Base-by-base conservation (phyloP, 2,888 invertebrate species). In the Ypsolopha sequella region DNA sequence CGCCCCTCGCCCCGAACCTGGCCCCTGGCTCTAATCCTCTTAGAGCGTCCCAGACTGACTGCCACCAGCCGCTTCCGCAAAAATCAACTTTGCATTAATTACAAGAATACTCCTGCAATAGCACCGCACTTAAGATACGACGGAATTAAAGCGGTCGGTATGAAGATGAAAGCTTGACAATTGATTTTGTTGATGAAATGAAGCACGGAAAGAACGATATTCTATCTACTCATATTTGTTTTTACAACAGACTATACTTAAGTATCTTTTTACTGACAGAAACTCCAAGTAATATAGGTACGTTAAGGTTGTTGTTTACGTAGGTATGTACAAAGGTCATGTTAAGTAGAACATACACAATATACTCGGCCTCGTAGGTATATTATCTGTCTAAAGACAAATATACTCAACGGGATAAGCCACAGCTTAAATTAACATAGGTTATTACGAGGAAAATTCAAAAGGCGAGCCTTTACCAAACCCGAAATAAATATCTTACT, bases 381-480 rank as follows among this genome's bases (percentile, higher is more conserved):
- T 24, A 45, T 34, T 9, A 45, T 45, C 24, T 33, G 45, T 63
- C 58, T 60, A 59, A 63, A 66, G 68, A 65, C 65, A 66, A 67
- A 65, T 63, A 68, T 60, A 52, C 60, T 57, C 57, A 51, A 48
- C 53, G 62, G 57, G 66, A 69, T 67, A 60, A 63, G 61, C 59
- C 57, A 63, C 58, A 62, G 65, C 65, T 65, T 50, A 52, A 50
- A 51, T 44, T 48, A 48, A 54, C 64, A 63, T 62, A 70, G 66
- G 67, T 65, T 51, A 69, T 69, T 67, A 69, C 67, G 70, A 73
- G 70, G 65, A 73, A 77, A 77, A 78, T 64, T 67, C 69, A 73
- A 73, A 73, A 73, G 62, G 65, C 67, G 70, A 66, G 69, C 65
- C 70, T 70, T 75, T 69, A 68, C 68, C 66, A 78, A 76, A 73